phyloP scores from a whole-genome alignment of 1,140 invertebrate species.

The Sitobion miscanthi region DNA sequence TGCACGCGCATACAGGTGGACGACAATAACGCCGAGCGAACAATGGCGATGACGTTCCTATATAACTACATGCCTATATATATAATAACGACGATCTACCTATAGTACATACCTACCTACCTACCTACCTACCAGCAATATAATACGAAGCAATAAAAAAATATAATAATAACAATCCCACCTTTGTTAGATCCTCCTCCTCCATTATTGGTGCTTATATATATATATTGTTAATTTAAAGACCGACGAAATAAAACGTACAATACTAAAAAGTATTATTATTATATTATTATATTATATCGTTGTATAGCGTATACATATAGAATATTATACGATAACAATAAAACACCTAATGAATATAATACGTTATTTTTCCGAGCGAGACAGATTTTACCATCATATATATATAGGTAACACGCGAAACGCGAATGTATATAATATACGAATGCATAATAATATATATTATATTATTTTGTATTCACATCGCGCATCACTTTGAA shows the following conservation, averaged over 20 bases:
- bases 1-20: slow-evolving; percentile 3
- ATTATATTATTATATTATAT: background rate
- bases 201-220: background rate
- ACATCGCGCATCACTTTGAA: background rate
- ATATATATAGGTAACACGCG: too few species aligned
- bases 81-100: background rate
- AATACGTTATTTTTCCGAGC: too few species aligned
- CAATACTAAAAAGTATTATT: background rate
- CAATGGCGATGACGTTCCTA: slow-evolving; percentile 13
- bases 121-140: background rate
- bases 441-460: too few species aligned
- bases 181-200: background rate
- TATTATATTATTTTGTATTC: background rate
- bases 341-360: too few species aligned
- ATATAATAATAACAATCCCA: background rate
- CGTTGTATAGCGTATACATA: too few species aligned
- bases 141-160: background rate
- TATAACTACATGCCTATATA: background rate
- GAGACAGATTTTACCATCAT: too few species aligned
- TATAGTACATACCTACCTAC: background rate
- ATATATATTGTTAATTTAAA: background rate
- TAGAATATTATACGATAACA: too few species aligned
- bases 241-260: background rate
- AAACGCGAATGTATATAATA: too few species aligned
- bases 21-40: background rate